Percentiles rank a stretch among this genome's conserved stretches.
Conservation (phyloP, 2,113 vertebrate genomes). For the Mastomys coucha region DNA sequence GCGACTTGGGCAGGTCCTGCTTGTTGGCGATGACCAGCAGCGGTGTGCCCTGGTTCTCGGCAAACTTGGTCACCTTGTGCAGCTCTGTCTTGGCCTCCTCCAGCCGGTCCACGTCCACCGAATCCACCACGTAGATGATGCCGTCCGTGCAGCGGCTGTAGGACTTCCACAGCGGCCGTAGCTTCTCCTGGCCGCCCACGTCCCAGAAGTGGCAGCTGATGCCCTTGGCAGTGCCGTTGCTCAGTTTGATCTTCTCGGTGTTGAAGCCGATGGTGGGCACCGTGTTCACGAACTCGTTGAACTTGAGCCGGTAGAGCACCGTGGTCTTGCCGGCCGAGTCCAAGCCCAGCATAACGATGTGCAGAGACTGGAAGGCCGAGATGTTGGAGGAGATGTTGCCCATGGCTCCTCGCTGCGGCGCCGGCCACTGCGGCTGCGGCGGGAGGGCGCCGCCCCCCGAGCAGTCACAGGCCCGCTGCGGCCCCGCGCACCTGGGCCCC, state of each 20-base stretch:
- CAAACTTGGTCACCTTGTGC: slow-evolving; percentile 98
- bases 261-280: slow-evolving; percentile 99
- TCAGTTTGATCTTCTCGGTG: slow-evolving; percentile 96
- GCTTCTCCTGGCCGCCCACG: slow-evolving; percentile 98
- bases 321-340: slow-evolving; percentile 98
- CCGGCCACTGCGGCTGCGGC: slow-evolving; percentile 78
- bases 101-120: slow-evolving; percentile 95
- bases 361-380: slow-evolving; percentile 97
- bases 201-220: slow-evolving; percentile 99
- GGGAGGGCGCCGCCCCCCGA: slow-evolving; percentile 76
- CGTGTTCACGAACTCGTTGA: slow-evolving; percentile 99
- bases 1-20: slow-evolving; percentile 96
- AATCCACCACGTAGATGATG: slow-evolving; percentile 99
- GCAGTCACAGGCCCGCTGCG: slow-evolving; percentile 15
- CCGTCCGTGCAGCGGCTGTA: slow-evolving; percentile 98
- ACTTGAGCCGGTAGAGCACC: slow-evolving; percentile 96
- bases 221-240: slow-evolving; percentile 96
- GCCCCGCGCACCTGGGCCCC: slow-evolving; percentile 64
- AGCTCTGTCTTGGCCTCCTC: slow-evolving; percentile 97
- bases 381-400: slow-evolving; percentile 98
- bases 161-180: slow-evolving; percentile 97
- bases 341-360: slow-evolving; percentile 98
- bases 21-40: slow-evolving; percentile 98
- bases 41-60: slow-evolving; percentile 97
- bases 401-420: slow-evolving; percentile 87